Conservation (phyloP, 2,113 vertebrate genomes). For the Pachycephala philippinensis region DNA sequence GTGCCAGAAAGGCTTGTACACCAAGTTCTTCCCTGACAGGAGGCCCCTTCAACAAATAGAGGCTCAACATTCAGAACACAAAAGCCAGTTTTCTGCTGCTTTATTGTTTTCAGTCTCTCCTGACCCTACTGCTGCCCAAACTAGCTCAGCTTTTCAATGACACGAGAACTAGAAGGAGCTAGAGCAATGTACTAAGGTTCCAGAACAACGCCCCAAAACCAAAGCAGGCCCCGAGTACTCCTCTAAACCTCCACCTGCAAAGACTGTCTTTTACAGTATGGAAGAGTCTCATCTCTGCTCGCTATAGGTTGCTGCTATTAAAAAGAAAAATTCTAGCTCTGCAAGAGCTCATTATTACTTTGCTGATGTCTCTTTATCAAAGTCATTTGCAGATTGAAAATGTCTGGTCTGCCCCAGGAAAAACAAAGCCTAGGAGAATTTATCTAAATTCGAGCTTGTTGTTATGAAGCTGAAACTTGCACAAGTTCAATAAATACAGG, state of each 20-base stretch:
- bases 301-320: background rate
- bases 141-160: background rate
- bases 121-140: background rate
- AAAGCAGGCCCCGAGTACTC: background rate
- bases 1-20: background rate
- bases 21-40: background rate
- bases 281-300: background rate
- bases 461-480: background rate
- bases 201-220: fast-evolving
- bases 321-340: background rate
- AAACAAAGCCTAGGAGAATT: background rate
- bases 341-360: background rate
- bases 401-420: background rate
- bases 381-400: background rate
- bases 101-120: background rate
- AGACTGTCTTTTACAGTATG: background rate
- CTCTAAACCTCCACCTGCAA: background rate
- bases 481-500: background rate
- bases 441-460: background rate
- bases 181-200: background rate
- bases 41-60: background rate
- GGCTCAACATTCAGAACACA: background rate
- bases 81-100: background rate
- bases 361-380: background rate
- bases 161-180: background rate